Conservation (phyloP, 2,888 invertebrate genomes). For the Eustalomyia histrio region DNA sequence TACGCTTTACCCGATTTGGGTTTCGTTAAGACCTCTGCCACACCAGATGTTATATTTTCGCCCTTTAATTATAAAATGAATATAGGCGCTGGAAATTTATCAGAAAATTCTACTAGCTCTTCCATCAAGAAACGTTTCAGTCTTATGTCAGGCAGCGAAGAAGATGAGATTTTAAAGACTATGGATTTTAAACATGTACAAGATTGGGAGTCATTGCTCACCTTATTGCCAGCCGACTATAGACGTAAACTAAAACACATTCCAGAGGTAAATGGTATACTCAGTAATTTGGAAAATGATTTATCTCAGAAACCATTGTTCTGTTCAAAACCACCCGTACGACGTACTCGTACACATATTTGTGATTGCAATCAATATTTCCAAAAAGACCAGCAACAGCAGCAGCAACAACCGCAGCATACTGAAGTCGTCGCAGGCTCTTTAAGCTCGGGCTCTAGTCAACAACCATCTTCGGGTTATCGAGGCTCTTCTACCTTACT, state of each 20-base stretch:
- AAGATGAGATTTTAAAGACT: conserved; percentile 89
- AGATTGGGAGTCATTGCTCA: conserved; percentile 96
- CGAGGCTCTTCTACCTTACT: conserved; percentile 91
- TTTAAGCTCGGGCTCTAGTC: conserved; percentile 81
- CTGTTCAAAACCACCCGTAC: conserved; percentile 82
- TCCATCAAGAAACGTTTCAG: conserved; percentile 71
- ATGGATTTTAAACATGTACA: conserved; percentile 91
- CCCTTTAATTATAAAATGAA: conserved; percentile 82
- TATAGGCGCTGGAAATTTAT: conserved; percentile 76
- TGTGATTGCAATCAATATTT: conserved; percentile 79
- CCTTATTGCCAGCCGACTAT: conserved; percentile 92
- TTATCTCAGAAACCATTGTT: conserved; percentile 82
- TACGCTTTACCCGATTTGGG: conserved; percentile 94
- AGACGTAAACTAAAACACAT: conserved; percentile 87
- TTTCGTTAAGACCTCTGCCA: conserved; percentile 83
- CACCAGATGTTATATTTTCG: conserved; percentile 85
- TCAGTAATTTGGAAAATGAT: conserved; percentile 79
- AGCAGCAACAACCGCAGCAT: conserved; percentile 53
- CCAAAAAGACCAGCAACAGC: conserved; percentile 68
- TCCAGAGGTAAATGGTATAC: conserved; percentile 84
- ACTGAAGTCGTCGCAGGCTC: conserved; percentile 66
- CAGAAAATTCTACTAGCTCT: conserved; percentile 64
- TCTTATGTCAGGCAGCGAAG: conserved; percentile 80
- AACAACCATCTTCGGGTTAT: conserved; percentile 92
- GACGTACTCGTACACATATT: conserved; percentile 81